Evolutionary conservation across 2,888 invertebrate species (phyloP).

Genomic region (Erebia palarica): DNA sequence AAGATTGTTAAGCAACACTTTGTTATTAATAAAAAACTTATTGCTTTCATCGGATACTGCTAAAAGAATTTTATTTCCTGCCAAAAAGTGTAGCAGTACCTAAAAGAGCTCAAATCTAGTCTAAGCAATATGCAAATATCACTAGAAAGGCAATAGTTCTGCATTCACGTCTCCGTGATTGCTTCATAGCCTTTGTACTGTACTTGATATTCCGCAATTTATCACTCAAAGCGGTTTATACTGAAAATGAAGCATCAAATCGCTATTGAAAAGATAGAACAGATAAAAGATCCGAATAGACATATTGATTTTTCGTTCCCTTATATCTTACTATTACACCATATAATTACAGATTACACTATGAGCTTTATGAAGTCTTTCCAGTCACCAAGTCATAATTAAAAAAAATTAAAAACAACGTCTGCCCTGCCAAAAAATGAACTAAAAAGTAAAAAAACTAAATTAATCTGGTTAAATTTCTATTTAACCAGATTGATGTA

Average conservation of each 20-base stretch:
- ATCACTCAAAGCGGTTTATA: constrained; percentile 34
- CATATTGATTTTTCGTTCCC: background rate
- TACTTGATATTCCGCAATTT: constrained; percentile 51
- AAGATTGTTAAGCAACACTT: background rate
- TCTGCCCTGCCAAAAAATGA: too few species aligned
- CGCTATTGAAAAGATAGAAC: background rate
- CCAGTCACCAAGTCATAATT: too few species aligned
- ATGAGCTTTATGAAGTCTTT: too few species aligned
- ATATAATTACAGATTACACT: too few species aligned
- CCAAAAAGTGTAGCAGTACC: background rate
- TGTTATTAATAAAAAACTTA: background rate
- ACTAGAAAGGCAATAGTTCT: constrained; percentile 38
- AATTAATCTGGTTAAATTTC: too few species aligned
- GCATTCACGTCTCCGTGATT: constrained; percentile 41
- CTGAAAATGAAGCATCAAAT: constrained; percentile 1
- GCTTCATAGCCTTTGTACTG: constrained; percentile 44
- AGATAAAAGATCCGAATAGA: background rate
- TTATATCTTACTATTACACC: background rate
- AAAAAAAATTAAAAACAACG: too few species aligned
- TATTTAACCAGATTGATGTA: too few species aligned
- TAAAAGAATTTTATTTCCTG: background rate
- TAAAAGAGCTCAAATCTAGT: constrained; percentile 1
- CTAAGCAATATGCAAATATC: constrained; percentile 28
- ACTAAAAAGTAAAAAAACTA: too few species aligned
- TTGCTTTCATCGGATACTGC: background rate